Evolutionary conservation across 1,140 invertebrate species (phyloP).

Genomic region (Ceratitis capitata): DNA sequence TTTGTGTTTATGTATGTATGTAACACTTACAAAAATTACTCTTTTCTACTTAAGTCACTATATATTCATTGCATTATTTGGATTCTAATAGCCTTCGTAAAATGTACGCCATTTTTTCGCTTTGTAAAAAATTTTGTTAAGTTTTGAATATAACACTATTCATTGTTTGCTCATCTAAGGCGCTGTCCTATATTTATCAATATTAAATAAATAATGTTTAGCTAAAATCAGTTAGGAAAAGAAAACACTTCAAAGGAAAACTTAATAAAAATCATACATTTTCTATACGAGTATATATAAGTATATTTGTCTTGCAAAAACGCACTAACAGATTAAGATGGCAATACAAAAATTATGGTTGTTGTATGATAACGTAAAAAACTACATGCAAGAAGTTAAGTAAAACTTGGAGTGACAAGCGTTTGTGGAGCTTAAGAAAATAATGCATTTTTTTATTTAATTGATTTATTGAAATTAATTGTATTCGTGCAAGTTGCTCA

Average conservation of each 20-base stretch:
- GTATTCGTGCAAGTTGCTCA: background rate
- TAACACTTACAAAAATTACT: background rate
- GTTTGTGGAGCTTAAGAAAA: background rate
- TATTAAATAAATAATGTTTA: background rate
- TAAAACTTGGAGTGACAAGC: background rate
- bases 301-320: background rate
- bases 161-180: background rate
- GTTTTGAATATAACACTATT: constrained; percentile 9
- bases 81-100: no score
- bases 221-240: constrained; percentile 13
- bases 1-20: background rate
- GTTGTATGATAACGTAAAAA: background rate
- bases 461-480: background rate
- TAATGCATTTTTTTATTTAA: background rate
- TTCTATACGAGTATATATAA: no score
- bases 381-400: constrained; percentile 4
- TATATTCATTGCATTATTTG: background rate
- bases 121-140: constrained; percentile 27
- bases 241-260: background rate
- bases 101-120: background rate
- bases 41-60: background rate
- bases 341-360: background rate
- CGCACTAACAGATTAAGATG: background rate
- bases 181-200: constrained; percentile 29
- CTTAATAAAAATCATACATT: background rate